A percentile compares a stretch with the other conserved stretches of the same genome.
Evolutionary conservation across 35 echinoderm and acorn worm species (phyloP).

Genomic region (Ophioderma brevispina): DNA sequence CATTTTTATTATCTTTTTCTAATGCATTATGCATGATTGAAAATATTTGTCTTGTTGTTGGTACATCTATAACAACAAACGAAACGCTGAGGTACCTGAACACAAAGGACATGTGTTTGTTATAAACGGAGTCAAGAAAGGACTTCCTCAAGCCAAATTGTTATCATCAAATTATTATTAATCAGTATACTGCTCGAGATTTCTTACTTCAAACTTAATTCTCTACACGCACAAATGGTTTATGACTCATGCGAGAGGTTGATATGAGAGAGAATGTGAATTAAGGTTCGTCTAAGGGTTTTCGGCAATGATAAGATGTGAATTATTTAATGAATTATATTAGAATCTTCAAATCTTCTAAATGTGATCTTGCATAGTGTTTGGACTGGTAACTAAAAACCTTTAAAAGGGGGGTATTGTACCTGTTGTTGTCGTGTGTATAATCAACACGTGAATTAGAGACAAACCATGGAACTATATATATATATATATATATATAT

Average conservation of each 20-base stretch:
- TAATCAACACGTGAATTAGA: not conserved
- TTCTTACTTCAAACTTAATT: not conserved
- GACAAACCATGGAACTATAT: not conserved
- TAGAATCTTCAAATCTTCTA: not conserved
- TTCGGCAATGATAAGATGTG: not conserved
- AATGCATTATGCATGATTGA: constrained; percentile 1
- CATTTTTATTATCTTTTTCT: not conserved
- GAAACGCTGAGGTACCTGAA: not conserved
- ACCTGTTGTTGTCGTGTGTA: not conserved
- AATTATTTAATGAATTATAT: not conserved
- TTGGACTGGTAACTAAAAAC: too few species aligned
- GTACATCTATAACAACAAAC: not conserved
- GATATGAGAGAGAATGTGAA: not conserved
- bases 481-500: too few species aligned
- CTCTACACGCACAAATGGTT: not conserved
- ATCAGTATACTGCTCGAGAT: not conserved
- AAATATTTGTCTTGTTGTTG: not conserved
- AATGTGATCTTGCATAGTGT: not conserved
- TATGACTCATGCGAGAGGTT: not conserved
- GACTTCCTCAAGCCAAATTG: not conserved
- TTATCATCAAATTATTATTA: constrained; percentile 16
- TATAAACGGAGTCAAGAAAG: not conserved
- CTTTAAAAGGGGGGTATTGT: not conserved
- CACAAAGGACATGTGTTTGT: not conserved
- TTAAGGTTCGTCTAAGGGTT: not conserved